Evolutionary conservation across 2,888 invertebrate species (phyloP), one percentile per base, ranked within the genome.

Genomic region (Hydraecia micacea): DNA sequence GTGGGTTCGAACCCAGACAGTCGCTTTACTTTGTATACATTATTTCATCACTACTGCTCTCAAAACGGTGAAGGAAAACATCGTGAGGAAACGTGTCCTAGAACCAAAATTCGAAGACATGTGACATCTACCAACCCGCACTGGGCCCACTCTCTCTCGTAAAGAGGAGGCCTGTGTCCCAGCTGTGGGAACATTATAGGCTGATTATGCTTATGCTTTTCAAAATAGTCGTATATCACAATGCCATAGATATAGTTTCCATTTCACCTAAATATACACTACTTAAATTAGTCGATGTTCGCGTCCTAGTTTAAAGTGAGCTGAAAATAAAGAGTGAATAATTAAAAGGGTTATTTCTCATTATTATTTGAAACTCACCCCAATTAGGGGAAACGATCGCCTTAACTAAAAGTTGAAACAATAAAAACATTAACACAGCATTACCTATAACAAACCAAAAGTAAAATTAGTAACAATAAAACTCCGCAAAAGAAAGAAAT

Each of bases 391-490:
- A 28, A 55, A 36, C 25, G 21, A 55, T 21, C 15, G 11, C 7
- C 13, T 7, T 25, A 39, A 73, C 28, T 66, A 58, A 32, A 60
- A 76, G 28, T 28, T 15, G 18, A 79, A 79, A 52, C 46, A 65
- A 55, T 55, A 25, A 52, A 49, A 65, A 77, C n/a, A 42, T 70
- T 77, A 68, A 62, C 62, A 21, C 18, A 60, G 15, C 62, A 25
- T 55, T 36, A 63, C 42, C 32, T 25, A n/a, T 18, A 58, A 15
- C 28, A 18, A 25, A 60, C 11, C 60, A 62, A 85, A 58, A 52
- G 46, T 42, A 58, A 58, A 75, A 68, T 68, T 25, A 46, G 21
- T 58, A 39, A 67, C 83, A 83, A 80, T 71, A 66, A 79, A 74
- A 55, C 39, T 63, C 73, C 13, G 62, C 13, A 76, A 68, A 74